These are phyloP conservation scores for Acronicta alni DNA, from an alignment of 2,888 invertebrate species.

Conservation along the genomic window DNA sequence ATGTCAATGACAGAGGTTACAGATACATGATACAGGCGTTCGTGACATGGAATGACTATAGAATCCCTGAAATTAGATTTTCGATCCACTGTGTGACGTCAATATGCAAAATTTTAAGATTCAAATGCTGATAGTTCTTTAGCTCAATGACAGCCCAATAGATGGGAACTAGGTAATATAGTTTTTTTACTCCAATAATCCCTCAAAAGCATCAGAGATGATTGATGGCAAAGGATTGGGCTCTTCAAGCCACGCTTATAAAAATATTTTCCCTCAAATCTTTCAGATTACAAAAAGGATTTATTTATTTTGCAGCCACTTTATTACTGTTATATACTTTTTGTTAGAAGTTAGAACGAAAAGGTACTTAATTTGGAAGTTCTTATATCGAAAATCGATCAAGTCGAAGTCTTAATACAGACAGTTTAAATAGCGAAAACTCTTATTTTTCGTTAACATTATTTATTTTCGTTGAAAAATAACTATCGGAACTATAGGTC, in stretches of 20 bases:
- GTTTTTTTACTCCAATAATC: constrained; percentile 32
- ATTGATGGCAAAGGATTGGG: constrained; percentile 35
- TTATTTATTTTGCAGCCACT: constrained; percentile 24
- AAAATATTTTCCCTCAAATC: constrained; percentile 34
- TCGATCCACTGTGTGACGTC: too few species aligned
- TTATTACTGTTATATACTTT: constrained; percentile 28
- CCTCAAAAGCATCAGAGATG: constrained; percentile 38
- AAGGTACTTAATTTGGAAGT: constrained; percentile 7
- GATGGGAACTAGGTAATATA: background rate
- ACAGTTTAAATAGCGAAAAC: too few species aligned
- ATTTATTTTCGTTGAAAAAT: background rate
- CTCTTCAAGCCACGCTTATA: constrained; percentile 17
- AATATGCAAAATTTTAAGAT: constrained; percentile 9
- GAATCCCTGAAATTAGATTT: background rate
- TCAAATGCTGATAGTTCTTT: constrained; percentile 42
- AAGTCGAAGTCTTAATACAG: background rate
- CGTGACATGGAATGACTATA: too few species aligned
- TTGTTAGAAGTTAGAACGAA: constrained; percentile 16
- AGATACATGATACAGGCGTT: too few species aligned
- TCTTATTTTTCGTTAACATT: constrained; percentile 7
- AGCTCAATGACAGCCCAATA: constrained; percentile 16
- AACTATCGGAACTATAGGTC: background rate
- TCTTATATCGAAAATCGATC: constrained; percentile 7
- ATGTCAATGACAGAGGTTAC: too few species aligned
- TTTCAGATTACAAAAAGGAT: constrained; percentile 22